A percentile compares a stretch with the other conserved stretches of the same genome.
Evolutionary conservation across 2,113 vertebrate species (phyloP).

Genomic region (Microtus montanus): DNA sequence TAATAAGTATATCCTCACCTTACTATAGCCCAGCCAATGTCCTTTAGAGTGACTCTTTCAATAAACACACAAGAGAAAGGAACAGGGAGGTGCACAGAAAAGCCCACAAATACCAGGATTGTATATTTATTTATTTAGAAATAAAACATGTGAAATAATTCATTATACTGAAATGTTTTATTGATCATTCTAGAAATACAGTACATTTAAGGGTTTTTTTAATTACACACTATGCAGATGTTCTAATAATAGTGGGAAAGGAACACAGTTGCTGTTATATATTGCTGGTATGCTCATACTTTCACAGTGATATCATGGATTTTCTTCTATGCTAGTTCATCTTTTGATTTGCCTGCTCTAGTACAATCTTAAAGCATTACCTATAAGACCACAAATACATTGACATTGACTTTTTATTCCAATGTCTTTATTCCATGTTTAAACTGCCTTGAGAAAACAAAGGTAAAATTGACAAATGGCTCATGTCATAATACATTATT

Average conservation of each 20-base stretch:
- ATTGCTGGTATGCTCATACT: background rate
- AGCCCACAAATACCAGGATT: background rate
- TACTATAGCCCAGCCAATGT: background rate
- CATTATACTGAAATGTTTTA: background rate
- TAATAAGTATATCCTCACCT: rapidly evolving
- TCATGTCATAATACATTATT: background rate
- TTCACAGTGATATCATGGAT: background rate
- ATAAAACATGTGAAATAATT: background rate
- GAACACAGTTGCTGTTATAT: background rate
- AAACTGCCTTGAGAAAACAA: background rate
- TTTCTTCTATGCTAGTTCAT: background rate
- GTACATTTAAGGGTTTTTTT: background rate
- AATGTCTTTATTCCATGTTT: background rate
- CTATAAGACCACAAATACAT: background rate
- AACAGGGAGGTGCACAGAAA: rapidly evolving
- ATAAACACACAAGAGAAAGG: background rate
- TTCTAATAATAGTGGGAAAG: background rate
- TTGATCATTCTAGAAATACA: background rate
- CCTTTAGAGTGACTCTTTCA: background rate
- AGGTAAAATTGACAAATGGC: background rate
- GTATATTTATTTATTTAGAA: background rate
- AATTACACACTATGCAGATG: background rate
- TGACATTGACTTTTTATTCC: background rate
- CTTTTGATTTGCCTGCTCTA: background rate
- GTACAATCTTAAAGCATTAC: background rate